These are phyloP conservation scores for Tipula vernalis DNA, from an alignment of 2,888 invertebrate genomes.

Conservation along the genomic window DNA sequence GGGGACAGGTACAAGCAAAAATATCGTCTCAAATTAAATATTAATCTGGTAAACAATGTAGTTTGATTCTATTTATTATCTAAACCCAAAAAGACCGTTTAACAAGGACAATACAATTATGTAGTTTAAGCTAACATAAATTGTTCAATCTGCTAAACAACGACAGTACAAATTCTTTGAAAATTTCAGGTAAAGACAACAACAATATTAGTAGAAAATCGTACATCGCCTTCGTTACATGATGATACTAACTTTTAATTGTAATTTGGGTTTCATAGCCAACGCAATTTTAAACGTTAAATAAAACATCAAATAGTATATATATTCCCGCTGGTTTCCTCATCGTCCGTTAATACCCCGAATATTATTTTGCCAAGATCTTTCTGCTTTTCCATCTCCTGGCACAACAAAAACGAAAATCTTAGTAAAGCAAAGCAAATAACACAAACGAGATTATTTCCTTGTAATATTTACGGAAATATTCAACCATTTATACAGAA, in stretches of 20 bases:
- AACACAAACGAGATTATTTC: too few relatives aligned
- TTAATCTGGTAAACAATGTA: background rate
- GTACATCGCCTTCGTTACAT: background rate
- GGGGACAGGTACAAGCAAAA: background rate
- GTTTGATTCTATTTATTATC: background rate
- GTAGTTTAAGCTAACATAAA: background rate
- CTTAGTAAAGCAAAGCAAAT: too few relatives aligned
- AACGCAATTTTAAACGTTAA: background rate
- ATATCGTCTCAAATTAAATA: background rate
- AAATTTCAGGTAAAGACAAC: background rate
- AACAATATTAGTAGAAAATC: background rate
- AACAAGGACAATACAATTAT: background rate
- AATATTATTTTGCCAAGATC: too few relatives aligned
- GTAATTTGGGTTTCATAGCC: background rate
- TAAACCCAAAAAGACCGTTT: background rate
- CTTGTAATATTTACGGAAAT: too few relatives aligned
- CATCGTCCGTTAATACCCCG: too few relatives aligned
- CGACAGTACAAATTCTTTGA: background rate
- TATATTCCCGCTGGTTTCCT: too few relatives aligned
- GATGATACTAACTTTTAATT: background rate
- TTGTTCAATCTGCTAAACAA: background rate
- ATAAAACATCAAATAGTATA: too few relatives aligned
- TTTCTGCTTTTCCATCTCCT: too few relatives aligned
- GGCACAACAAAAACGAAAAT: too few relatives aligned
- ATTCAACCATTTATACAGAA: too few relatives aligned